Evolutionary conservation across 2,888 invertebrate species (phyloP).

Genomic region (Drosophila barbarae): DNA sequence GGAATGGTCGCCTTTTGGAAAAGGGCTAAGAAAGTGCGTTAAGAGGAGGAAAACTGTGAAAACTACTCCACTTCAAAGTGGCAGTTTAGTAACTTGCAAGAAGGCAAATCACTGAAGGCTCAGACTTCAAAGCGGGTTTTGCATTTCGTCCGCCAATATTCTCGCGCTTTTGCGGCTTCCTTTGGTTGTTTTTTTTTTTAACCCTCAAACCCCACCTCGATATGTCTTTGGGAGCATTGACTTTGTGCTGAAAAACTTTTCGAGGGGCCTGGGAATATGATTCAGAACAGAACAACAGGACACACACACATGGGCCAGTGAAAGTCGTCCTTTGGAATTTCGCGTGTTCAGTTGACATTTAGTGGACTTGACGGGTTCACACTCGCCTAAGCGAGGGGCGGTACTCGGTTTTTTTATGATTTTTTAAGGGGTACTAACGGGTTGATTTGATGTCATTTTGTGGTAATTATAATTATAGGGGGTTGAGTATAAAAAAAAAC

Average conservation of each 20-base stretch:
- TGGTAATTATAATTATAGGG: not conserved
- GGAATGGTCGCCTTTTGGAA: constrained; percentile 23
- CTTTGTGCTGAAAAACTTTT: constrained; percentile 44
- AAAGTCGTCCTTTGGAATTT: constrained; percentile 72
- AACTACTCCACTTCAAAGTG: constrained; percentile 72
- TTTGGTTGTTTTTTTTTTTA: constrained; percentile 2
- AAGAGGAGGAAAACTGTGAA: constrained; percentile 50
- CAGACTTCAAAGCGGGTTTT: constrained; percentile 72
- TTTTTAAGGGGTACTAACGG: constrained; percentile 50
- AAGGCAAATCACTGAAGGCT: constrained; percentile 60
- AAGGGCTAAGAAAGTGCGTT: constrained; percentile 63
- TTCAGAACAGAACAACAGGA: constrained; percentile 54
- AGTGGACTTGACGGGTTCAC: constrained; percentile 76
- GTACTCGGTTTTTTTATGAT: constrained; percentile 63
- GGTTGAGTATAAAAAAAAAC: not conserved
- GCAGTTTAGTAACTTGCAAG: constrained; percentile 61
- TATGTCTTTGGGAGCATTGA: constrained; percentile 41
- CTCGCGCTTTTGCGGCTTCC: constrained; percentile 73
- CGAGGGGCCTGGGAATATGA: constrained; percentile 37
- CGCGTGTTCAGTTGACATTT: constrained; percentile 78
- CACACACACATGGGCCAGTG: constrained; percentile 59
- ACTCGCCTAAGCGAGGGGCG: constrained; percentile 61
- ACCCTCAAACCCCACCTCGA: constrained; percentile 12
- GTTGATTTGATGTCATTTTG: constrained; percentile 32
- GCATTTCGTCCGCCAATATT: constrained; percentile 69